Conservation (phyloP, 2,113 vertebrate species). For the Leptodactylus fuscus region DNA sequence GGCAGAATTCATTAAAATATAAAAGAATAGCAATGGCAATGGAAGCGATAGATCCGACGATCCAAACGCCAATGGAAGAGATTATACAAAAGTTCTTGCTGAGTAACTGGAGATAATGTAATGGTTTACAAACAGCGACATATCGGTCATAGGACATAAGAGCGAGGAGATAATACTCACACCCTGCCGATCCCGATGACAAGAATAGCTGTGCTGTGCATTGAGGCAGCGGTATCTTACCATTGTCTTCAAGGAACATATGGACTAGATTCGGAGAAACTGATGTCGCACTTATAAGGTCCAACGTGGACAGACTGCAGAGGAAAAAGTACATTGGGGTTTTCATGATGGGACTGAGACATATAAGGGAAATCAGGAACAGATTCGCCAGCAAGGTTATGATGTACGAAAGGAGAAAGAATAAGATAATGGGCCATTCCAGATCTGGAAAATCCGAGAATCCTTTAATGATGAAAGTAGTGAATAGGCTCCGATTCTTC, state of each 20-base stretch:
- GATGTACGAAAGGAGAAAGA: no score
- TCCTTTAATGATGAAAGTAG: no score
- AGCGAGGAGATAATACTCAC: conserved; percentile 25
- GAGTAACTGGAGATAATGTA: conserved; percentile 56
- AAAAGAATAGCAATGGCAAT: no score
- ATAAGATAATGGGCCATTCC: no score
- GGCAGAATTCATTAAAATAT: conserved; percentile 49
- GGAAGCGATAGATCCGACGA: not conserved
- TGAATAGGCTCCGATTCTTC: no score
- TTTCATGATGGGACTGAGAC: not conserved
- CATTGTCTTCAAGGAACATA: no score
- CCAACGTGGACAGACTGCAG: not conserved
- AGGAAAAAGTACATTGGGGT: conserved; percentile 44
- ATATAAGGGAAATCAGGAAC: not conserved
- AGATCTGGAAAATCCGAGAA: no score
- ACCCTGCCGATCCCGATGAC: no score
- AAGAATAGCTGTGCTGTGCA: no score
- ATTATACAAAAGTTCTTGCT: conserved; percentile 15
- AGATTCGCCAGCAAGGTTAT: not conserved
- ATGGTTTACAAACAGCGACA: conserved; percentile 59
- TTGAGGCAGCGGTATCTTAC: no score
- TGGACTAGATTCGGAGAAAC: conserved; percentile 16
- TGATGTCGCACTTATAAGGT: not conserved
- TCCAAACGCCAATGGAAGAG: conserved; percentile 54
- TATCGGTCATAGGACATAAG: conserved; percentile 31